Evolutionary conservation across 1,140 invertebrate genomes (phyloP).

Genomic region (Penaeus chinensis): DNA sequence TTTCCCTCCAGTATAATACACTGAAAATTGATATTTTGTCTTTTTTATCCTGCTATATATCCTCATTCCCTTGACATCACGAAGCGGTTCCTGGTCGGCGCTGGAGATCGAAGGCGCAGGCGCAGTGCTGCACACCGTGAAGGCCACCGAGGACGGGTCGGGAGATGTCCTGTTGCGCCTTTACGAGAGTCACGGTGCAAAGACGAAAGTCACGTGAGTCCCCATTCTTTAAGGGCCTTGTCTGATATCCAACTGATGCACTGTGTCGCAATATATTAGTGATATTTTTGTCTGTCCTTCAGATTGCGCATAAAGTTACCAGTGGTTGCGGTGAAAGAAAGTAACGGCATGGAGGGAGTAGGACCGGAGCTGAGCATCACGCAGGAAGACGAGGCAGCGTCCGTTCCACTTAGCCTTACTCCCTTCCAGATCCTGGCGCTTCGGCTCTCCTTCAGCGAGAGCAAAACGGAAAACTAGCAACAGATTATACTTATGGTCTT

Average conservation of each 20-base stretch:
- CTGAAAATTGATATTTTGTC: neutral
- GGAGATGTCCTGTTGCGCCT: too few species aligned
- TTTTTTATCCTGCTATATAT: neutral
- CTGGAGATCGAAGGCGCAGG: neutral
- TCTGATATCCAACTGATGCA: neutral
- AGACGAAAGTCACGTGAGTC: too few species aligned
- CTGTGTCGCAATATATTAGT: neutral
- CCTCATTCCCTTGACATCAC: neutral
- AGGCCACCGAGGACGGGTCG: too few species aligned
- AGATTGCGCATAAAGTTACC: constrained; percentile 12
- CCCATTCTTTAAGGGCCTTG: neutral
- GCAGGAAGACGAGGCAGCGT: neutral
- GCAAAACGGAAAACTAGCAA: too few species aligned
- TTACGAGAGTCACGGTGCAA: too few species aligned
- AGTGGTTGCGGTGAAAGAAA: neutral
- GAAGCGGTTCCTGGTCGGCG: neutral
- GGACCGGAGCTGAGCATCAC: constrained; percentile 24
- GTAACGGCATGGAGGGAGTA: constrained; percentile 8
- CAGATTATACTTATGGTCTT: too few species aligned
- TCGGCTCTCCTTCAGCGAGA: neutral
- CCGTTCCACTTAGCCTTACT: neutral
- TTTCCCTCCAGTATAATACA: neutral
- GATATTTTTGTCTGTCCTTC: neutral
- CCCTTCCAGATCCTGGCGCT: constrained; percentile 8
- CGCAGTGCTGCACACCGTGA: neutral